phyloP scores from a whole-genome alignment of 2,113 vertebrate genomes.

The Andinoacara biseriatus region DNA sequence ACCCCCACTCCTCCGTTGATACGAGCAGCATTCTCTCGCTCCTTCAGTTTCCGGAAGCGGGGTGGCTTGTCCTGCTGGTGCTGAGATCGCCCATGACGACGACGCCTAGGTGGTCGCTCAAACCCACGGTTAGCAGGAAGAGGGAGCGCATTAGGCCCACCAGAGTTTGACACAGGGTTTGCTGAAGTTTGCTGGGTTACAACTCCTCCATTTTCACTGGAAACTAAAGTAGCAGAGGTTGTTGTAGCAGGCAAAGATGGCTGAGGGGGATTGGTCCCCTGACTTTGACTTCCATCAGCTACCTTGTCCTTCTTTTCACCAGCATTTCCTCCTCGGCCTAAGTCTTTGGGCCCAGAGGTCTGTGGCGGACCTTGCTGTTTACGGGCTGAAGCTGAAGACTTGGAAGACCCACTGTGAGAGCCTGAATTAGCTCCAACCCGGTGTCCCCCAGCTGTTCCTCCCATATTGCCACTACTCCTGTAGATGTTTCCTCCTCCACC shows the following conservation, averaged over 20 bases:
- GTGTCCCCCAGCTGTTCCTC: constrained; percentile 72
- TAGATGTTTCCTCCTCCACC: constrained; percentile 75
- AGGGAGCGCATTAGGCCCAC: constrained; percentile 58
- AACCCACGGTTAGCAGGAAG: constrained; percentile 65
- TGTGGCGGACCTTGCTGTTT: constrained; percentile 76
- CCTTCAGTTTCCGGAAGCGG: constrained; percentile 90
- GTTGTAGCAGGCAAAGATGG: constrained; percentile 31
- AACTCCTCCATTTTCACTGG: constrained; percentile 73
- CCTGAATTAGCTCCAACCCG: constrained; percentile 67
- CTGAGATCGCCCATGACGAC: constrained; percentile 87
- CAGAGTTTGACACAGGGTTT: constrained; percentile 64
- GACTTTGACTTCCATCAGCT: constrained; percentile 67
- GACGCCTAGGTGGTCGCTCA: constrained; percentile 84
- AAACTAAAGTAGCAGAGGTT: constrained; percentile 33
- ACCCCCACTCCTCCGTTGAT: constrained; percentile 80
- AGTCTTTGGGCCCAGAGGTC: constrained; percentile 70
- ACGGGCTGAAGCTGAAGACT: constrained; percentile 64
- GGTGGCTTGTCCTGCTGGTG: constrained; percentile 94
- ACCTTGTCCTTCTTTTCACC: constrained; percentile 81
- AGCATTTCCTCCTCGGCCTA: constrained; percentile 56
- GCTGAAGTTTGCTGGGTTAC: constrained; percentile 51
- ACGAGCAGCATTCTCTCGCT: constrained; percentile 87
- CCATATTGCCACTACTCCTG: constrained; percentile 66
- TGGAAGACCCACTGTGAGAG: constrained; percentile 74
- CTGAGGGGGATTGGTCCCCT: constrained; percentile 64